Evolutionary conservation across 2,888 invertebrate species (phyloP), one percentile per base, ranked within the genome.

Genomic region (Chalcosyrphus nemorum): DNA sequence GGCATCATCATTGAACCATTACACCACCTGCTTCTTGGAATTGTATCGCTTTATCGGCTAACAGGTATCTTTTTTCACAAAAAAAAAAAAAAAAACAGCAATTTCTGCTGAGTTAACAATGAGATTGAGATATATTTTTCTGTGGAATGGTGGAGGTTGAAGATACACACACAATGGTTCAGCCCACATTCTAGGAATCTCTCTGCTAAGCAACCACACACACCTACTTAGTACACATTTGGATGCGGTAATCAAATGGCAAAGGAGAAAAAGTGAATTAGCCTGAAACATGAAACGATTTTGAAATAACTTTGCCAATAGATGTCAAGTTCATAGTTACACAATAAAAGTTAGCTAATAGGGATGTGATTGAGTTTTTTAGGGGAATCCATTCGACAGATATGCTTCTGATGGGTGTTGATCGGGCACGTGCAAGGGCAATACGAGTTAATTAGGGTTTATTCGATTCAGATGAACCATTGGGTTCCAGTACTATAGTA

Each of bases 261-360:
- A 50, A 38, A 32, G 27, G 29, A 29, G 41, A 32, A 35, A 38
- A 29, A 29, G 21, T 50, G n/a, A 63, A 70, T 38, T 65, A 54
- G 61, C 24, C 15, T 17, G 47, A 13, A 32, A 29, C 41, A 52
- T 32, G 21, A 61, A 61, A 21, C 41, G 21, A 27, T 50, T 47
- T 72, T 68, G 61, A 70, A 57, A 63, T 38, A 75, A 75, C 47
- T 63, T 70, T 24, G 19, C 50, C 63, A 74, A 81, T 75, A 81
- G 70, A 81, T 75, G 81, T 81, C 81, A 81, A 81, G 81, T 81
- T 81, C 81, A 75, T 70, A 50, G 75, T 75, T 70, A 70, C 57
- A 50, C 32, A 75, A 81, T 70, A 63, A 65, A 57, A 63, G 63
- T 70, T 75, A 35, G 21, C 54, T 68, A 35, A 59, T 74, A 35